These are phyloP conservation scores for Trochalopteron elliotii DNA, from an alignment of 2,113 vertebrate genomes.

Conservation along the genomic window DNA sequence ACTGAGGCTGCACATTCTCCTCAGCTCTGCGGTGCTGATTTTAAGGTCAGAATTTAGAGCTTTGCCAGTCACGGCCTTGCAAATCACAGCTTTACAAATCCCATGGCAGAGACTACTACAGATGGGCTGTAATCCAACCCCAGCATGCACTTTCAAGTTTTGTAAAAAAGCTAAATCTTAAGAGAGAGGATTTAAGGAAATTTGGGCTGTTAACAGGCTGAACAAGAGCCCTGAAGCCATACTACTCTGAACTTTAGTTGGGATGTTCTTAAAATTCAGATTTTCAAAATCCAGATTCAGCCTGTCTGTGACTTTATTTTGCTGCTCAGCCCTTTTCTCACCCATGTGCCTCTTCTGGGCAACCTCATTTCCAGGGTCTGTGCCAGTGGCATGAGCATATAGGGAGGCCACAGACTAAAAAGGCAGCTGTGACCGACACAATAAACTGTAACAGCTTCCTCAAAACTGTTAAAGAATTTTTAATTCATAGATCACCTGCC, in stretches of 20 bases:
- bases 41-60: constrained; percentile 35
- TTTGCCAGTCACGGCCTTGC: constrained; percentile 5
- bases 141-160: neutral
- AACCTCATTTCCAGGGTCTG: neutral
- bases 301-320: neutral
- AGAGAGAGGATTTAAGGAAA: neutral
- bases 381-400: neutral
- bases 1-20: neutral
- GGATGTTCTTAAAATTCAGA: neutral
- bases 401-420: constrained; percentile 21
- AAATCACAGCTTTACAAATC: constrained; percentile 44
- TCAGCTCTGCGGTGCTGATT: neutral
- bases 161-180: constrained; percentile 3
- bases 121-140: constrained; percentile 16
- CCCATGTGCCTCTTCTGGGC: neutral
- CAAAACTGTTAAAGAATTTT: constrained; percentile 63
- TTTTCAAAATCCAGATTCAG: neutral
- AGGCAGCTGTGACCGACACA: constrained; percentile 54
- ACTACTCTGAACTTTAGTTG: neutral
- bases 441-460: constrained; percentile 40
- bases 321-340: neutral
- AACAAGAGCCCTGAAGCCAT: neutral
- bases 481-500: constrained; percentile 69
- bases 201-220: neutral
- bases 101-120: neutral